Conservation (phyloP, 2,888 invertebrate species). For the Euspilapteryx auroguttella region DNA sequence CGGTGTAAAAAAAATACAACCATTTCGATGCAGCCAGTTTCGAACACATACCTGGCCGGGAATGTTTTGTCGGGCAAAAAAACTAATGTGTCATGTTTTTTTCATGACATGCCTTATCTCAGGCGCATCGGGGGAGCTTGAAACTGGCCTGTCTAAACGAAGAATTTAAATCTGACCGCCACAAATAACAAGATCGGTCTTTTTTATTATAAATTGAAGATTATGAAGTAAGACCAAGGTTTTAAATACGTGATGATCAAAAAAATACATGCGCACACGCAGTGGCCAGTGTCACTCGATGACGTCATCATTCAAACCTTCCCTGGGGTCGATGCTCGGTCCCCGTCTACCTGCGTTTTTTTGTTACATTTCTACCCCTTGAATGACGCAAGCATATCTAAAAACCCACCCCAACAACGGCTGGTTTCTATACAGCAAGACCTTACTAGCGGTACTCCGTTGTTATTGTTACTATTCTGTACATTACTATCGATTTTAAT, state of each 20-base stretch:
- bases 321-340: conserved; percentile 48
- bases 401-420: no score
- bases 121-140: no score
- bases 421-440: no score
- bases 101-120: no score
- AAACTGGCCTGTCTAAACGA: no score
- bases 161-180: no score
- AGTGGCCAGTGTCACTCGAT: conserved; percentile 17
- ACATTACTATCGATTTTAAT: no score
- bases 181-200: no score
- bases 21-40: background rate
- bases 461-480: no score
- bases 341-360: conserved; percentile 55
- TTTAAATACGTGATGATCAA: background rate
- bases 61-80: conserved; percentile 23
- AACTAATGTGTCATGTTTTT: conserved; percentile 19
- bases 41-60: conserved; percentile 10
- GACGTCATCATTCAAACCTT: conserved; percentile 38
- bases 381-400: conserved; percentile 30
- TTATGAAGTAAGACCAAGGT: no score
- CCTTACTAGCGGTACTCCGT: no score
- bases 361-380: conserved; percentile 35
- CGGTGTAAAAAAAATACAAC: conserved; percentile 20
- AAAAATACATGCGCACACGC: conserved; percentile 6
- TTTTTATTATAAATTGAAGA: no score